Base-by-base conservation (phyloP, 2,797 vertebrate species). In the Vultur gryphus region DNA sequence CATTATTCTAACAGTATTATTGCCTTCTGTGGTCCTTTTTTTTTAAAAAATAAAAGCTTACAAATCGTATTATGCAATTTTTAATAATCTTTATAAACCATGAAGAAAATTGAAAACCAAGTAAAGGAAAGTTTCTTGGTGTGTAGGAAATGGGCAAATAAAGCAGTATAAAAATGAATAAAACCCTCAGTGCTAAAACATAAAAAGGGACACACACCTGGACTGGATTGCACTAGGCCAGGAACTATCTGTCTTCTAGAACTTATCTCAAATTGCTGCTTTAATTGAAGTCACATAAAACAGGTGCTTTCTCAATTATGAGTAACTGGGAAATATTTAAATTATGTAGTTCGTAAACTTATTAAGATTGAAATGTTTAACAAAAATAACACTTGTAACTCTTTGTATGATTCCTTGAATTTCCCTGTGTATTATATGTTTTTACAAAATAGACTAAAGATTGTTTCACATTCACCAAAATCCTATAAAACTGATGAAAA, bases 161-260 rank as follows among this genome's bases (percentile, higher is more conserved):
- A 58, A 69, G 18, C 31, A 11, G 10, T 16, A 37, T 23, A 83
- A 83, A 58, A 75, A 21, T 8, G 9, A 23, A 52, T 65, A 59
- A 82, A 76, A 7, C 7, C 9, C 8, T 2, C 20, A 10, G 1
- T 19, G 4, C 55, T 59, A 24, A 65, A 37, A 46, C 1, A 3
- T 16, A 14, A 49, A 84, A 81, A 73, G 17, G 16, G 6, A 41
- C 9, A 49, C 8, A 37, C 6, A 21, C 3, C 2, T 14, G 20
- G 11, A 44, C 11, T 31, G 29, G 25, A 16, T 62, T 84, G 67
- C 25, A 17, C 10, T 48, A 26, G 16, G 8, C 19, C 28, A 44
- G 33, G 26, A 78, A 17, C 7, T 24, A 16, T 49, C 16, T 59
- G 3, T 70, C n/a, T 65, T 77, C 65, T 55, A 77, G 18, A 69